Base-by-base conservation (phyloP, 2,113 vertebrate species). In the Scytalopus superciliaris region DNA sequence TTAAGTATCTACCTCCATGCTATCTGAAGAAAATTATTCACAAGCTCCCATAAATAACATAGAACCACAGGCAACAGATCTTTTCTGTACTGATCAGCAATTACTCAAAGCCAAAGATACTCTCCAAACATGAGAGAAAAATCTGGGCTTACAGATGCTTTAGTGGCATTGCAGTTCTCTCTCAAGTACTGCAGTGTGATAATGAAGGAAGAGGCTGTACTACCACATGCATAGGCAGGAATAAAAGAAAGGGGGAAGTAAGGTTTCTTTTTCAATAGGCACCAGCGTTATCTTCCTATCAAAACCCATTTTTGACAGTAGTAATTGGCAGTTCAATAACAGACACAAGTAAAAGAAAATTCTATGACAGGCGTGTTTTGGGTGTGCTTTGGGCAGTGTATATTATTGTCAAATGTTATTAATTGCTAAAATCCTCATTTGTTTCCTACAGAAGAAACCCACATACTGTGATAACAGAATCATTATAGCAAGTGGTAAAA, bases 301-400 rank as follows among this genome's bases (percentile, higher is more conserved):
- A 91, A 91, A 42, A 94, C 72, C 50, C 93, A 31, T 77, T 91
- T 92, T 74, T 92, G 87, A 88, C 92, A 90, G 82, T 44, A 93
- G 39, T 84, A 94, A 90, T 94, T 90, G 35, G 44, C 52, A 91
- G 82, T 59, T 94, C 94, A 88, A 3, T 74, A 89, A 76, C 49
- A 63, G 75, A 77, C 19, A 37, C 17, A 23, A 60, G 45, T 33
- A 66, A 60, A 94, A 91, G 81, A 77, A 93, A 87, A 74, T 63
- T 91, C 39, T 90, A 86, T 85, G 82, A 93, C 72, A 91, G 14
- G 7, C 78, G 62, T 80, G 73, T 83, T 90, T 90, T 78, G n/a
- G 25, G 78, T 82, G 42, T 78, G 56, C 82, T 94, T 87, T 90
- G 72, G 79, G 68, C 88, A 93, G 45, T 25, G 10, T 21, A 25